Base-by-base conservation (phyloP, 92 coral and sea anemone genomes). In the Pocillopora grandis region DNA sequence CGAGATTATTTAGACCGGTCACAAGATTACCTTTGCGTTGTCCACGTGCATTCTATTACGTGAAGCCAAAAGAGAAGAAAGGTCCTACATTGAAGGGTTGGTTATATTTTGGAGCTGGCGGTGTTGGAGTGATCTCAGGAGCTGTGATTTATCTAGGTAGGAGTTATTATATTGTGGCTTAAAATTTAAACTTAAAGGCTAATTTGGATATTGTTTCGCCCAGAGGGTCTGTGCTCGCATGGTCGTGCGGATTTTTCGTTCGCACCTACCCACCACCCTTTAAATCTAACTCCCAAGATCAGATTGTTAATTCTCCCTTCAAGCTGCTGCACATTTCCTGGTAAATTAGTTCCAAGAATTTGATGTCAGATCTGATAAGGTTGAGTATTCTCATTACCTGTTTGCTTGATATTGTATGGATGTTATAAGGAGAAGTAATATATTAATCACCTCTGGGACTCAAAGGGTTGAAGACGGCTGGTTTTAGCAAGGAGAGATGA, bases 61-160 rank as follows among this genome's bases (percentile, higher is more conserved):
- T 94, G 14, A 96, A 96, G 65, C 95, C 99, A 2, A 96, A 96
- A 75, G 92, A 95, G 66, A 96, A 93, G 73, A 96, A 94, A 56
- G 99, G 99, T 1, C 99, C 99, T 2, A 90, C 95, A 9, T 49
- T 82, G 14, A 89, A 77, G 58, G 92, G 98, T 49, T 96, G 98
- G 98, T 17, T 92, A 10, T 64, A 83, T 66, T 95, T 96, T 75
- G 92, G 89, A 48, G 94, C 84, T 19, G 98, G 92, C 16, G 78
- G 91, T 78, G 73, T 84, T 0, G 87, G 86, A 9, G 10, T 66
- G 6, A 78, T 80, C n/a, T 71, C 93, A n/a, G 99, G 95, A 13
- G 90, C 77, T 58, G 84, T 96, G 37, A 68, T 84, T 42, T 97
- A 79, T 62, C 48, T 92, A 12, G 99, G 97, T 97, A 83, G 91